Base-by-base conservation (phyloP, 2,888 invertebrate species). In the Dysmachus trigonus region DNA sequence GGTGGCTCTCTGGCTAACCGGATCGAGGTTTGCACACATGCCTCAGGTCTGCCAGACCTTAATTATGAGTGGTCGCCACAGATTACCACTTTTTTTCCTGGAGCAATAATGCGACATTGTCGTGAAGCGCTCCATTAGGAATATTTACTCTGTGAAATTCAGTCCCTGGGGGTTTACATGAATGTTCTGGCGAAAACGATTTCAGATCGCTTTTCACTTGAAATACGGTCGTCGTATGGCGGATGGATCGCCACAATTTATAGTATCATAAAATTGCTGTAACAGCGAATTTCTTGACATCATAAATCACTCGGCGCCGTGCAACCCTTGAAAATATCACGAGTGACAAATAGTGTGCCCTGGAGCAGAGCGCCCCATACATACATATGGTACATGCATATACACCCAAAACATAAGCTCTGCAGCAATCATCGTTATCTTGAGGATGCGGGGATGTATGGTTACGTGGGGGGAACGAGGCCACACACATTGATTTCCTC, bases 311-410 rank as follows among this genome's bases (percentile, higher is more conserved):
- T 2, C 35, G n/a, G n/a, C n/a, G 73, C 31, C 73, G 35, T 73
- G 35, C 33, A 35, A 62, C 73, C 73, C 73, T 35, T 73, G 73
- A 73, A 73, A 73, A 73, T 33, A 73, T 31, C 73, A 73, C 31
- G 35, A 73, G 35, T 73, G 73, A 73, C 73, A 73, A 73, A 73
- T 73, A 73, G 33, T 73, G 27, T 62, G 62, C 62, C 62, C 62
- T 62, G 27, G 10, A 62, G 62, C 62, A 27, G 22, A 62, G 7
- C 33, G n/a, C 35, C 3, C 73, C 27, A 18, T 33, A 35, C 30
- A 18, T n/a, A 0, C 18, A 31, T 15, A n/a, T n/a, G n/a, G n/a
- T n/a, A n/a, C n/a, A n/a, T n/a, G n/a, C n/a, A n/a, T n/a, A n/a
- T n/a, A n/a, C n/a, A n/a, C n/a, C n/a, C n/a, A n/a, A 27, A 13